phyloP scores from a whole-genome alignment of 2,797 vertebrate genomes.

The Sphaeramia orbicularis region DNA sequence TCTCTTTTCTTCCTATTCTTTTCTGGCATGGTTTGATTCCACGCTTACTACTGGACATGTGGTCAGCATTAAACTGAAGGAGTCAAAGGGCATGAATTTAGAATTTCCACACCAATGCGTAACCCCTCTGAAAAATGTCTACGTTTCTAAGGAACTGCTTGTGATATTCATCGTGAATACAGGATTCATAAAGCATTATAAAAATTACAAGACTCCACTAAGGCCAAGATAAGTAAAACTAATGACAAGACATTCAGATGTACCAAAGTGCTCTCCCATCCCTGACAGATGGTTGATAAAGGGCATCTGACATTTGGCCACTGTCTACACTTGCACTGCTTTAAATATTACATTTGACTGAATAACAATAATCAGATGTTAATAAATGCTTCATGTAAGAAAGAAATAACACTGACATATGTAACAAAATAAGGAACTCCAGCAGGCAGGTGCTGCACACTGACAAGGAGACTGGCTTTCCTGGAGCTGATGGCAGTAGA shows the following conservation, averaged over 20 bases:
- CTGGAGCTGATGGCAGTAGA: slow-evolving; percentile 8
- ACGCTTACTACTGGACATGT: slow-evolving; percentile 33
- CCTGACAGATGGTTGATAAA: slow-evolving; percentile 19
- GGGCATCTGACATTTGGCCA: slow-evolving; percentile 27
- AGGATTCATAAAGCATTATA: background rate
- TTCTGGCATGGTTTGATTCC: slow-evolving; percentile 39
- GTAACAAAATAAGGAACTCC: background rate
- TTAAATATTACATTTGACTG: background rate
- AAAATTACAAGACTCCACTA: background rate
- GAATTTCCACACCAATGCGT: slow-evolving; percentile 15
- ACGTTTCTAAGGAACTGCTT: too few species aligned
- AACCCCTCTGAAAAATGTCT: background rate
- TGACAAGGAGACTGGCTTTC: slow-evolving; percentile 3
- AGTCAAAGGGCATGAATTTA: background rate
- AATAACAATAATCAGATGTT: background rate
- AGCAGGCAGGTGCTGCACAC: background rate
- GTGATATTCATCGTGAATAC: too few species aligned
- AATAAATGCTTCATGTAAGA: background rate
- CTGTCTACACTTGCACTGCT: background rate
- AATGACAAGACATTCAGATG: background rate
- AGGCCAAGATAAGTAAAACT: background rate
- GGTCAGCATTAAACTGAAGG: slow-evolving; percentile 29
- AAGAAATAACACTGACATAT: background rate
- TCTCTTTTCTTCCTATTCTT: slow-evolving; percentile 44
- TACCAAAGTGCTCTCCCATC: slow-evolving; percentile 1